Conservation (phyloP, 2,113 vertebrate genomes). For the Petromus typicus region DNA sequence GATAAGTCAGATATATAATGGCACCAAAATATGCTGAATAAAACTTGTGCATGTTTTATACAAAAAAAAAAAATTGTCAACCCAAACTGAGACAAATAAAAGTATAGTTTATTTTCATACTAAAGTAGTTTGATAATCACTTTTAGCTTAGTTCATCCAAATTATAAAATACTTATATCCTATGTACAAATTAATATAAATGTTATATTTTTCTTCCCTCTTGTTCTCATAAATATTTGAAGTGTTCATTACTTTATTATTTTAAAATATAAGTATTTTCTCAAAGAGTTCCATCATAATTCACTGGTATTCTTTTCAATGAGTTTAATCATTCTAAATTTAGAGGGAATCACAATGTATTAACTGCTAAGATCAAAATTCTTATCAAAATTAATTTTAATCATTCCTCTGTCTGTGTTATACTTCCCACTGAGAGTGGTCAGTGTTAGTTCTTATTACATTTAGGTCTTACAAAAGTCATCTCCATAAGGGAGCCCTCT, state of each 20-base stretch:
- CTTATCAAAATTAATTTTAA: not conserved
- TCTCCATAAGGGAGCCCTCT: not conserved
- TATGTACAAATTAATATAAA: conserved; percentile 57
- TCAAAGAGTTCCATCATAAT: not conserved
- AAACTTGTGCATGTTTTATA: conserved; percentile 77
- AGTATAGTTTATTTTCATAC: conserved; percentile 57
- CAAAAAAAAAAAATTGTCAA: conserved; percentile 75
- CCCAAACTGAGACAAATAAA: conserved; percentile 55
- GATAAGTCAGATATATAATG: conserved; percentile 78
- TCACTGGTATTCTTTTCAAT: not conserved
- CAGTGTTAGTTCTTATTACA: not conserved
- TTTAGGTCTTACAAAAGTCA: not conserved
- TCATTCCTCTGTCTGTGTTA: not conserved
- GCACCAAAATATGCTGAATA: conserved; percentile 69
- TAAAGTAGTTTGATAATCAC: conserved; percentile 61
- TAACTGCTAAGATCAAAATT: not conserved
- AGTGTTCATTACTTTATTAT: not conserved
- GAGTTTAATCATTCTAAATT: not conserved
- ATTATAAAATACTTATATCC: conserved; percentile 50
- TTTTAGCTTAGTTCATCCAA: conserved; percentile 75
- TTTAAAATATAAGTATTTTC: not conserved
- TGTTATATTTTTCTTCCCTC: not conserved
- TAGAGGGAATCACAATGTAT: not conserved
- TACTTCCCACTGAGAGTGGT: not conserved
- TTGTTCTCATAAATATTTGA: not conserved